Evolutionary conservation across 2,113 vertebrate species (phyloP), one percentile per base, ranked within the genome.

Genomic region (Lepisosteus osseus): DNA sequence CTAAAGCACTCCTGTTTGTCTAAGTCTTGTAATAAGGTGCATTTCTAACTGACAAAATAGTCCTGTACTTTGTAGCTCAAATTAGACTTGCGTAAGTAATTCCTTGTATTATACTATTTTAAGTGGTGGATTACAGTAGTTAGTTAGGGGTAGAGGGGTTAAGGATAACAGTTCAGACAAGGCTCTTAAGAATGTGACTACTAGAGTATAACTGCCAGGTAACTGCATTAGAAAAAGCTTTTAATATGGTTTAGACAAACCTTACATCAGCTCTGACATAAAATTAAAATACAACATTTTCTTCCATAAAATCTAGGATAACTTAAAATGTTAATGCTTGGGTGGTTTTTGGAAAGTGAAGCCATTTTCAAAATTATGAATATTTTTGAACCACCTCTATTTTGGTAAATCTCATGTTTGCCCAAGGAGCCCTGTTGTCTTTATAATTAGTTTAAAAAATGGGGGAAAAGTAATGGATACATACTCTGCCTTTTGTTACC

Each of bases 71-170:
- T 74, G 79, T 75, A 77, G 75, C 83, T 80, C 73, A 70, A 89
- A 86, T 84, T 73, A 89, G 87, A 87, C 29, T 84, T 86, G 78
- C 80, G 79, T 68, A 82, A 83, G 80, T 80, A 92, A 91, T 77
- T 86, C 86, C 82, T 82, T 79, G 79, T 77, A 76, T 85, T 88
- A 77, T 83, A 86, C 85, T 85, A 88, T 90, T 90, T 88, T 88
- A 86, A 80, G 83, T 44, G 29, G 54, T 54, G 73, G 85, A 87
- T 90, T 90, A 90, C 72, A 56, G 15, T 79, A 81, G 74, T 78
- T 69, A 1, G 62, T 14, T 70, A 55, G 59, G 69, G 57, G 68
- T 74, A 68, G 79, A 71, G 67, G 69, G 74, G 75, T 78, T 79
- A 84, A 84, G 75, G 73, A 65, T 84, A 75, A 69, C 73, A 71